Base-by-base conservation (phyloP, 2,797 vertebrate species). In the Enteromius radiatus region DNA sequence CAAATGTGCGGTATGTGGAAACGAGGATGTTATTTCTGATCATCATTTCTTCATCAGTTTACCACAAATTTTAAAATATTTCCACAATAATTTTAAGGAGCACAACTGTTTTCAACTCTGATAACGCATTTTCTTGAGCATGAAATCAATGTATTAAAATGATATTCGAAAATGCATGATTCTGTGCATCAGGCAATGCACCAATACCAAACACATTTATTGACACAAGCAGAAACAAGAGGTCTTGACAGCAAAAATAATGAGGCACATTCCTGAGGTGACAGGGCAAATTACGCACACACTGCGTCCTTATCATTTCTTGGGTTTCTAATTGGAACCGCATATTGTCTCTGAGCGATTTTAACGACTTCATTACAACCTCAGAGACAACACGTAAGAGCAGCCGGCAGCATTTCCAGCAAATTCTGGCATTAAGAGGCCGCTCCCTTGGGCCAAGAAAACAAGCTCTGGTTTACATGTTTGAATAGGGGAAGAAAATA, bases 311-410 rank as follows among this genome's bases (percentile, higher is more conserved):
- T 76, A 77, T 82, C 17, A 75, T 82, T 68, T 70, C 52, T 61
- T n/a, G 33, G 89, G 90, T 89, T 88, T 91, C 87, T 91, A 88
- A 84, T 87, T 91, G 92, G 90, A 92, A 88, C 89, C 89, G 68
- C 59, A 4, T 1, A 43, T 88, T 91, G 91, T 93, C 92, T 92
- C 84, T 78, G 90, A 92, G 89, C 89, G 87, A 87, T 54, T 82
- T 83, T 93, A 94, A 94, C 93, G 89, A 89, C 92, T 93, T 93
- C 91, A 93, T 94, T 93, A 93, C 90, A 90, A 88, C 67, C 90
- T 90, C 88, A 6, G 85, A 88, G 88, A 86, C 91, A 89, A 93
- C 92, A 91, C 91, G 92, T 93, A 91, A 89, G 10, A 41, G 92
- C 91, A 93, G 92, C 90, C 91, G 91, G 86, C 89, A 84, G 59